Evolutionary conservation across 2,797 vertebrate genomes (phyloP).

Genomic region (Pseudochirops cupreus): DNA sequence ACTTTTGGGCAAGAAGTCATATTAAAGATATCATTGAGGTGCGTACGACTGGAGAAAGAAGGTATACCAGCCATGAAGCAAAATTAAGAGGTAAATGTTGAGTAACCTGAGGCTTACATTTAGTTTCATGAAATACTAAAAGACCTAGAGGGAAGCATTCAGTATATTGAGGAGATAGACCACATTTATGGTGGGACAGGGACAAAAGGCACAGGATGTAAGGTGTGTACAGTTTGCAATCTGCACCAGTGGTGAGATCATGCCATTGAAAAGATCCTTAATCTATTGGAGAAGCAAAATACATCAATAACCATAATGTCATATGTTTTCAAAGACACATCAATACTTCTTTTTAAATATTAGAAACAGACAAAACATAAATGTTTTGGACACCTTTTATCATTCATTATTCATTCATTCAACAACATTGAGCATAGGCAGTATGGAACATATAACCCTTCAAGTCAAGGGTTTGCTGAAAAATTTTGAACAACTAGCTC

Average conservation of each 20-base stretch:
- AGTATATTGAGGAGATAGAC: not conserved
- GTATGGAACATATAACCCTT: not conserved
- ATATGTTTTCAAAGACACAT: not conserved
- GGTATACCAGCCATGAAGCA: not conserved
- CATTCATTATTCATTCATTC: not conserved
- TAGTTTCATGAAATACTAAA: not conserved
- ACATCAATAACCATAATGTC: not conserved
- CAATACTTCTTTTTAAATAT: not conserved
- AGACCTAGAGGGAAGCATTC: not conserved
- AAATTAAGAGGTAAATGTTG: not conserved
- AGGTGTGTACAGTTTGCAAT: not conserved
- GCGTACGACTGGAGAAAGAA: not conserved
- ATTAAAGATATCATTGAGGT: not conserved
- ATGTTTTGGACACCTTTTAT: not conserved
- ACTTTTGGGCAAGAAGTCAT: not conserved
- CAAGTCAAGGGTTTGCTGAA: not conserved
- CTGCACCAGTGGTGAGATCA: not conserved
- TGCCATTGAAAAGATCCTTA: not conserved
- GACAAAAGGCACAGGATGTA: not conserved
- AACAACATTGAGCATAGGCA: not conserved
- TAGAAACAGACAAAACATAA: not conserved
- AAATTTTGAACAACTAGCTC: not conserved
- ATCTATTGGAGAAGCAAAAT: not conserved
- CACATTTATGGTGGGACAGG: not conserved
- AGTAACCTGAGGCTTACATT: not conserved